A percentile compares a stretch with the other conserved stretches of the same genome.
Evolutionary conservation across 2,113 vertebrate genomes (phyloP).

Genomic region (Sigmodon hispidus): DNA sequence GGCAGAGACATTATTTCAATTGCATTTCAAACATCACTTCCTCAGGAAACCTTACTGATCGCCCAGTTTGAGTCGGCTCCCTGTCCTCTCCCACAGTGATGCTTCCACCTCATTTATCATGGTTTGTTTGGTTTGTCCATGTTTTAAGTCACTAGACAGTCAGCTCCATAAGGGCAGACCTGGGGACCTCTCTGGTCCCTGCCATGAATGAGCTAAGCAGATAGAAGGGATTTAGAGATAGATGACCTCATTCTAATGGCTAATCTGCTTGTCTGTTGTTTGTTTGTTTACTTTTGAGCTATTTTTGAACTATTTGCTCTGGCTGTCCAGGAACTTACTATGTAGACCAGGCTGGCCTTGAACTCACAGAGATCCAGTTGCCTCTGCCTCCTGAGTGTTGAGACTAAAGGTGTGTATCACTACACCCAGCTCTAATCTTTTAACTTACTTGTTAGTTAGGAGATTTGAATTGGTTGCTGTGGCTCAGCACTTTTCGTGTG

Average conservation of each 20-base stretch:
- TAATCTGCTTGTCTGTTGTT: neutral
- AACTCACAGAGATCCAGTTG: neutral
- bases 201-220: neutral
- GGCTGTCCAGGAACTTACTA: neutral
- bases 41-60: neutral
- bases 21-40: conserved; percentile 17
- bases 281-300: neutral
- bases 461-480: neutral
- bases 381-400: neutral
- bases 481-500: neutral
- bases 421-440: neutral
- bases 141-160: conserved; percentile 16
- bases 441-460: neutral
- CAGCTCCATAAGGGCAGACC: neutral
- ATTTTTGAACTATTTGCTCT: neutral
- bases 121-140: neutral
- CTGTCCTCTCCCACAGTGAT: neutral
- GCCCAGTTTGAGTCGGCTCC: neutral
- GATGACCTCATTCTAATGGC: neutral
- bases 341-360: neutral
- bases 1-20: neutral
- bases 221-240: neutral
- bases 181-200: neutral
- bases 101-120: neutral
- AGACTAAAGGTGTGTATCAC: neutral